Conservation (phyloP, 2,888 invertebrate species). For the Philopedon plagiatum region DNA sequence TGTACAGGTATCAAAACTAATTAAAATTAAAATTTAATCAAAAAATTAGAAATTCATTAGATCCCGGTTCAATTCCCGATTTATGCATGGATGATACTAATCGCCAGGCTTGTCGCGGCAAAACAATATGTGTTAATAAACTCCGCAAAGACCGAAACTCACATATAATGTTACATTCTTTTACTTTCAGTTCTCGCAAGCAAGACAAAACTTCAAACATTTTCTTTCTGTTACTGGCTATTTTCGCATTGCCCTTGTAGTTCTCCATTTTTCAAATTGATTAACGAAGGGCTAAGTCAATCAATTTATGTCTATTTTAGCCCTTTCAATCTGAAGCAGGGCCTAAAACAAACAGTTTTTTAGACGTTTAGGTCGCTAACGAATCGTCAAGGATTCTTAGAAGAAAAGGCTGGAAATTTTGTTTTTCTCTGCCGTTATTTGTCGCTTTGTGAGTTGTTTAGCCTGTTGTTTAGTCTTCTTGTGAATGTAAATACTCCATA, state of each 20-base stretch:
- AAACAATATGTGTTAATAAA: too few species aligned
- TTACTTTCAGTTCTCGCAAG: too few species aligned
- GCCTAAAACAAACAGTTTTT: conserved; percentile 40
- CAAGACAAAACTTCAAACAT: not conserved
- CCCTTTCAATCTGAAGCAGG: conserved; percentile 32
- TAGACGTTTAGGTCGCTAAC: conserved; percentile 26
- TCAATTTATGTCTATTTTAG: conserved; percentile 42
- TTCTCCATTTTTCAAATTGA: conserved; percentile 33
- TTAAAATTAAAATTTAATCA: too few species aligned
- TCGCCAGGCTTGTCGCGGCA: too few species aligned
- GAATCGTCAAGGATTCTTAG: conserved; percentile 27
- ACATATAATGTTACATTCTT: too few species aligned
- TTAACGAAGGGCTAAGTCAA: conserved; percentile 34
- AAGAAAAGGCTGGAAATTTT: conserved; percentile 7
- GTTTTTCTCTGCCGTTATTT: not conserved
- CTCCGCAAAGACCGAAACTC: too few species aligned
- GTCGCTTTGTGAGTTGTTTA: not conserved
- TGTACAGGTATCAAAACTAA: too few species aligned
- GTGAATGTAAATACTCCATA: not conserved
- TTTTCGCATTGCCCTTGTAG: conserved; percentile 3
- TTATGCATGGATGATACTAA: too few species aligned
- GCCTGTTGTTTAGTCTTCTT: not conserved
- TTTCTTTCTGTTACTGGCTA: not conserved
- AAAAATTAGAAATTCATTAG: too few species aligned
- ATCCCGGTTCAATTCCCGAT: too few species aligned